These are phyloP conservation scores for Sardina pilchardus DNA, from an alignment of 2,113 vertebrate species.

Conservation along the genomic window DNA sequence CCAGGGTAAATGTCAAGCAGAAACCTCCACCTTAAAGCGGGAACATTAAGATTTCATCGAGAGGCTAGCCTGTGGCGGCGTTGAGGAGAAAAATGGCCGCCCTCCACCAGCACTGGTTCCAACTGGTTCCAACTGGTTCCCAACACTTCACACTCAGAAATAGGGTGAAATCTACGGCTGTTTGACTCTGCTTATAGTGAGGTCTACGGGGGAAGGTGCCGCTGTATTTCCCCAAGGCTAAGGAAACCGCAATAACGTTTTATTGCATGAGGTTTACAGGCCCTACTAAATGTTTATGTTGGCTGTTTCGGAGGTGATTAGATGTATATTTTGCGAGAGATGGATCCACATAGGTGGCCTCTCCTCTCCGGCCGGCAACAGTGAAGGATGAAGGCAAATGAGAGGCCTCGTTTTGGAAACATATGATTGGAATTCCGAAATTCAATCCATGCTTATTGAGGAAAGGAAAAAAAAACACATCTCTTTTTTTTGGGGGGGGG, in stretches of 20 bases:
- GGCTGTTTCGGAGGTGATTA: neutral
- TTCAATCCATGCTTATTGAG: neutral
- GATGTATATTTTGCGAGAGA: neutral
- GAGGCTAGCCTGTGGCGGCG: neutral
- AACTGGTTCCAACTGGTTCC: no score
- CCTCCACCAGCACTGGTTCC: neutral
- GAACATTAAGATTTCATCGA: neutral
- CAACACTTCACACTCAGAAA: neutral
- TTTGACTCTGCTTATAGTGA: neutral
- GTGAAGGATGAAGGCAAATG: neutral
- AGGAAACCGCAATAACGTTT: neutral
- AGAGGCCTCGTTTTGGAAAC: neutral
- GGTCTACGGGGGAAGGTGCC: neutral
- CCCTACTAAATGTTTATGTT: neutral
- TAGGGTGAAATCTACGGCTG: neutral
- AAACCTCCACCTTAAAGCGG: neutral
- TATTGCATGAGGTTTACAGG: neutral
- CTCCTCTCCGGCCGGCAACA: neutral
- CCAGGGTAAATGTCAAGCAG: neutral
- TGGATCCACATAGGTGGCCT: neutral
- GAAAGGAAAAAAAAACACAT: neutral
- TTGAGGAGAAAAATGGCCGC: neutral
- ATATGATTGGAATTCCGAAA: neutral
- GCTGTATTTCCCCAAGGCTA: constrained; percentile 13
- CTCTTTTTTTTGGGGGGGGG: neutral